Conservation (phyloP, 92 coral and sea anemone genomes). For the Plumapathes pennacea region DNA sequence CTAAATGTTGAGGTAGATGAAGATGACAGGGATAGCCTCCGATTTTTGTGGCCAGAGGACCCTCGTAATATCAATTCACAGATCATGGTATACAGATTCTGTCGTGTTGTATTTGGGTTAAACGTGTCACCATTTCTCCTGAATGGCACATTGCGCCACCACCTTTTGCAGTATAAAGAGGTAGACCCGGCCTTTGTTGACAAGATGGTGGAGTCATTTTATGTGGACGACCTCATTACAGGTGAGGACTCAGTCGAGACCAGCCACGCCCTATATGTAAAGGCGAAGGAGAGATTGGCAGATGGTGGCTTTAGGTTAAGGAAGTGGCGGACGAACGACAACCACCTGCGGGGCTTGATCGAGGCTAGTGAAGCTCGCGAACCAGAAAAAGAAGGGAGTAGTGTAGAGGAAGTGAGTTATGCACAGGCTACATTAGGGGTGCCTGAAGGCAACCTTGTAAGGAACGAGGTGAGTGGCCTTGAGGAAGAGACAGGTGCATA, state of each 20-base stretch:
- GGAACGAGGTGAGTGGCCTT: too few species aligned
- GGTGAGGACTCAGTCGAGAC: conserved; percentile 15
- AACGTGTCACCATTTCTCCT: conserved; percentile 48
- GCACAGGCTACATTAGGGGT: too few species aligned
- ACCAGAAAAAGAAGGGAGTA: not conserved
- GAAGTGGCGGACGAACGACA: conserved; percentile 52
- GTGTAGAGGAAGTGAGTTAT: too few species aligned
- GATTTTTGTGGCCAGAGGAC: conserved; percentile 53
- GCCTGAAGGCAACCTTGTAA: too few species aligned
- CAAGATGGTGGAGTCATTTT: conserved; percentile 18
- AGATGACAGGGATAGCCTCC: conserved; percentile 25
- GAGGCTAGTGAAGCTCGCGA: not conserved
- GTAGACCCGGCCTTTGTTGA: conserved; percentile 41
- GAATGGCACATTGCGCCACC: conserved; percentile 34
- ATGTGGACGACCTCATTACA: conserved; percentile 53
- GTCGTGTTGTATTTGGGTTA: conserved; percentile 43
- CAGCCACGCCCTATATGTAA: conserved; percentile 7
- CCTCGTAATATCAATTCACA: conserved; percentile 1
- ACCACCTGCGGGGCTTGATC: conserved; percentile 1
- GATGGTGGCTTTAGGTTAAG: conserved; percentile 23
- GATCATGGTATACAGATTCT: conserved; percentile 25
- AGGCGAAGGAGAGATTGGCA: conserved; percentile 15
- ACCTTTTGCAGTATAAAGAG: conserved; percentile 13
- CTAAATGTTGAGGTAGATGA: conserved; percentile 18
- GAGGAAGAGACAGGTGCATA: too few species aligned